Evolutionary conservation across 2,888 invertebrate genomes (phyloP).

Genomic region (Uropetala carovei): DNA sequence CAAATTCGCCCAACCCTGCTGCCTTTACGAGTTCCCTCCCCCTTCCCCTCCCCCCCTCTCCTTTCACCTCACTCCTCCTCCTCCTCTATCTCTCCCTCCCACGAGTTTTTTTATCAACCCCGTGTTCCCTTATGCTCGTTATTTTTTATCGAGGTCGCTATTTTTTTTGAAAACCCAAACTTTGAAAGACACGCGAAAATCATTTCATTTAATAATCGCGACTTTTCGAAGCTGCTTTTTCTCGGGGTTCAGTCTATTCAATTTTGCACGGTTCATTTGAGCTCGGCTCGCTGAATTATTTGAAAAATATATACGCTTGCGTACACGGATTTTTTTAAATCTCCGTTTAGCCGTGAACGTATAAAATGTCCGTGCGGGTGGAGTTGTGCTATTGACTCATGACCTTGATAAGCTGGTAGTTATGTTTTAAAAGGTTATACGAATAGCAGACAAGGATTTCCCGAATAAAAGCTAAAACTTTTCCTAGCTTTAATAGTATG

Average conservation of each 20-base stretch:
- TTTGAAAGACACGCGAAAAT: background rate
- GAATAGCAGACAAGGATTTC: too few species aligned
- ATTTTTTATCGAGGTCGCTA: conserved; percentile 1
- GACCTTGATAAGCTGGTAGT: too few species aligned
- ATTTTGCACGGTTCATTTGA: background rate
- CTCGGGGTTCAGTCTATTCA: background rate
- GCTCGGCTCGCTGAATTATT: background rate
- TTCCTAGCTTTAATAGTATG: too few species aligned
- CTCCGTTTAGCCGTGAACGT: too few species aligned
- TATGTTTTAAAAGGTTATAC: too few species aligned
- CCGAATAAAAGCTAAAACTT: too few species aligned
- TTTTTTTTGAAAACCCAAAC: background rate
- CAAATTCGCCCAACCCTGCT: too few species aligned
- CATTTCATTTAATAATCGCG: background rate
- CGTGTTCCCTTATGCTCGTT: conserved; percentile 19
- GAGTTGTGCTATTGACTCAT: too few species aligned
- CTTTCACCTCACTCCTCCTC: background rate
- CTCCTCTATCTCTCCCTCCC: background rate
- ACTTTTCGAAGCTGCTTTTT: background rate
- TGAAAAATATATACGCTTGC: too few species aligned
- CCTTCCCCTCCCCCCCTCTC: background rate
- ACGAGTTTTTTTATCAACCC: background rate
- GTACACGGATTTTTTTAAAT: too few species aligned
- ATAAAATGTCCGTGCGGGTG: too few species aligned
- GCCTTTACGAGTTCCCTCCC: too few species aligned